Evolutionary conservation across 2,113 vertebrate species (phyloP), one percentile per base, ranked within the genome.

Genomic region (Podarcis cretensis): DNA sequence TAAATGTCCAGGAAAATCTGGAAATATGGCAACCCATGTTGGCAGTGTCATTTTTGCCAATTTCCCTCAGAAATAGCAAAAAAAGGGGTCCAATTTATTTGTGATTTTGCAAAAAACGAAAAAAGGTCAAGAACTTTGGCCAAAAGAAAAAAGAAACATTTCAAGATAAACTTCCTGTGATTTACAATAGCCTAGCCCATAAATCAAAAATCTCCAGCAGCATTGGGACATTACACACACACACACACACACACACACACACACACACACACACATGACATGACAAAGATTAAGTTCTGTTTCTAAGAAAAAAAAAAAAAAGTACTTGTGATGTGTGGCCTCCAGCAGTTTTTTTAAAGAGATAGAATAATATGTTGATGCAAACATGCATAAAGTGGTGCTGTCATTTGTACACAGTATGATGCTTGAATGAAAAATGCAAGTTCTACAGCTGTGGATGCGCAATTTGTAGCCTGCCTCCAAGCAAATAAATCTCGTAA

Each of bases 401-500:
- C 90, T 93, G 85, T 92, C 75, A 86, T 85, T 91, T 89, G 79
- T 93, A 92, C 91, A 25, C 81, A 78, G 43, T 77, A 77, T 27
- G 84, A 85, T 84, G 92, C 90, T 85, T 92, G 48, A 76, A 89
- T 74, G n/a, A 81, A 91, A 92, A 87, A 83, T 71, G 84, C 83
- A 85, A 84, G 57, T 43, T 48, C 84, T 48, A 81, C 74, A 93
- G 75, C 86, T 87, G 87, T 86, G 74, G 79, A 90, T 91, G 35
- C 30, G 91, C 89, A 95, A 89, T 90, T 94, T 84, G 85, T 89
- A 81, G 89, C 90, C 74, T 93, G 92, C 83, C 90, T 93, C 92
- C 87, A 81, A 91, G 93, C 82, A 89, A 89, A 32, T 57, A 35
- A 4, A 1, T 80, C 87, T 92, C 73, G 2, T 92, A 25, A 23